These are phyloP conservation scores for Stegodyphus mimosarum DNA, from an alignment of 1,140 invertebrate species.

Conservation along the genomic window DNA sequence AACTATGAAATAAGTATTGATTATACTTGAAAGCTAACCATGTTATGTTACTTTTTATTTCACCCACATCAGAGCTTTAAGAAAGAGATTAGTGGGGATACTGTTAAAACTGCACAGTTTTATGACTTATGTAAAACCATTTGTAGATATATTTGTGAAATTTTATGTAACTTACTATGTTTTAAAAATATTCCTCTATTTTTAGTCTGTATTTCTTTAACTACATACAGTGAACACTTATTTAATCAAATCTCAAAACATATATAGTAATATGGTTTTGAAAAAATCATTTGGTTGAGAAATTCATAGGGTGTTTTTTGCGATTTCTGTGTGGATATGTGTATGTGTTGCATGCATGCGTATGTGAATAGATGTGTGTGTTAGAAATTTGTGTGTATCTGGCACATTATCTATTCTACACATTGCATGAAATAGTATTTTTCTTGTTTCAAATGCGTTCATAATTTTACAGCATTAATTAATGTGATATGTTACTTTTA, in stretches of 20 bases:
- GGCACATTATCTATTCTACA: no score
- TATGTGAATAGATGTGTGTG: no score
- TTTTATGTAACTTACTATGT: slow-evolving; percentile 61
- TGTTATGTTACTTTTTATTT: slow-evolving; percentile 54
- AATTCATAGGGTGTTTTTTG: no score
- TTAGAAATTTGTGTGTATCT: no score
- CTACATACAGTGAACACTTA: slow-evolving; percentile 37
- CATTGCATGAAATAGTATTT: no score
- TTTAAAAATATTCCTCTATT: slow-evolving; percentile 61
- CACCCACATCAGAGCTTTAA: slow-evolving; percentile 60
- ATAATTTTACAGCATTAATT: no score
- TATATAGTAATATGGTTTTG: no score
- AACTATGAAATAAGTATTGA: slow-evolving; percentile 7
- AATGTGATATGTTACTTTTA: no score
- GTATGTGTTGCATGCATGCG: no score
- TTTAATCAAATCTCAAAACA: not conserved
- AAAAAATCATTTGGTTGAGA: no score
- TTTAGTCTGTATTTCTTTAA: slow-evolving; percentile 58
- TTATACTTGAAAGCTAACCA: slow-evolving; percentile 46
- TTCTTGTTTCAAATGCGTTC: no score
- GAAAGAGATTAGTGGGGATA: slow-evolving; percentile 59
- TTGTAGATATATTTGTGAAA: slow-evolving; percentile 61
- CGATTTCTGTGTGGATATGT: no score
- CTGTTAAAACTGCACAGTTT: slow-evolving; percentile 61
- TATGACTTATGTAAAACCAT: slow-evolving; percentile 61